These are phyloP conservation scores for Spinibarbus caldwelli DNA, from an alignment of 2,797 vertebrate species.

Conservation along the genomic window DNA sequence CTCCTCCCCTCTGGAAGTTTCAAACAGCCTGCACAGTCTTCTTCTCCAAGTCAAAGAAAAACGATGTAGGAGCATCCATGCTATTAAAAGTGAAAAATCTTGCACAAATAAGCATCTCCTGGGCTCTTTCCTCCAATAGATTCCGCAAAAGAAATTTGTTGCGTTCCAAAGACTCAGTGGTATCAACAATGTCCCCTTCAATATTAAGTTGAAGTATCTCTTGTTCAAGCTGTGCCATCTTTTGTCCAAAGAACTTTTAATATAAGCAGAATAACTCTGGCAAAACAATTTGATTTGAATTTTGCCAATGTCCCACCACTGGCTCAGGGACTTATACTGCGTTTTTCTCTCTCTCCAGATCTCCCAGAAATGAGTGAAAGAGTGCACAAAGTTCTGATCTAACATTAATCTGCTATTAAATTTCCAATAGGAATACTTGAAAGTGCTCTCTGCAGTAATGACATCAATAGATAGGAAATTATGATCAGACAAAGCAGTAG, in stretches of 20 bases:
- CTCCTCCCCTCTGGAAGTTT: background rate
- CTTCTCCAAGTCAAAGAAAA: background rate
- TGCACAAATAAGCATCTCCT: too few relatives aligned
- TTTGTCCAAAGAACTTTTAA: too few relatives aligned
- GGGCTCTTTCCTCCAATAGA: background rate
- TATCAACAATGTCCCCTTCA: background rate
- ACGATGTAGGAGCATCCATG: too few relatives aligned
- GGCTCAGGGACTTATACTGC: background rate
- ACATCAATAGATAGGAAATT: background rate
- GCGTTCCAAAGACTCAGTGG: background rate
- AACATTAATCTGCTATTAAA: background rate
- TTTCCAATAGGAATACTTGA: background rate
- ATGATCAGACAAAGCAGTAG: background rate
- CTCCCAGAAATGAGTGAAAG: conserved; percentile 9
- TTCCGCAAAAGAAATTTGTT: background rate
- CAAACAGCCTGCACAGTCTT: background rate
- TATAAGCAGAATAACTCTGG: too few relatives aligned
- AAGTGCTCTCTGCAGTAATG: background rate
- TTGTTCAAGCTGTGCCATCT: background rate
- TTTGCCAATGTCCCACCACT: background rate
- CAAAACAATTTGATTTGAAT: too few relatives aligned
- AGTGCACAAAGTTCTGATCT: conserved; percentile 5
- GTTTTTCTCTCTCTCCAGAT: background rate
- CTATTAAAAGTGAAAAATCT: too few relatives aligned
- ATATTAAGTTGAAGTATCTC: background rate